Conservation (phyloP, 2,888 invertebrate species). For the Cordylochernes scorpioides region DNA sequence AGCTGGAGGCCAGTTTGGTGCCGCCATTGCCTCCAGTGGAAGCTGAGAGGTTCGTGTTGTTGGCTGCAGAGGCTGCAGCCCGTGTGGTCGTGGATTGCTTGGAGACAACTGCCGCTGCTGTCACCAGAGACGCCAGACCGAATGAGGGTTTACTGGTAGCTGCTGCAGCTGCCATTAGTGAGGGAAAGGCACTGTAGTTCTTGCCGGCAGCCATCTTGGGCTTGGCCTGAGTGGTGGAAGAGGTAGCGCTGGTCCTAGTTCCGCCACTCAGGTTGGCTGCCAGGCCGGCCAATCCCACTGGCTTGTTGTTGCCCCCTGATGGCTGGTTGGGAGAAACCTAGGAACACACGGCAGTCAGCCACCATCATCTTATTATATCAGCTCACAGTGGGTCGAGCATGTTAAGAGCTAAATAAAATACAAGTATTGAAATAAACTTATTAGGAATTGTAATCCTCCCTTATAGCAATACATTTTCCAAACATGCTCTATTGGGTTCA, state of each 20-base stretch:
- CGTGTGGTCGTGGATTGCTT: too few species aligned
- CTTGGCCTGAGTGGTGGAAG: constrained; percentile 9
- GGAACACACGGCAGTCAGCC: too few species aligned
- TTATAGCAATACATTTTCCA: too few species aligned
- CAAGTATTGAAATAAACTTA: too few species aligned
- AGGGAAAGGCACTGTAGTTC: constrained; percentile 2
- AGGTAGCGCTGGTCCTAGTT: constrained; percentile 10
- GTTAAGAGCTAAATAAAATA: too few species aligned
- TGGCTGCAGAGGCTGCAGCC: constrained; percentile 2
- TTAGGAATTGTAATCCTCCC: too few species aligned
- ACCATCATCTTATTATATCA: too few species aligned
- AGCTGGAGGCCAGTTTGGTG: constrained; percentile 10
- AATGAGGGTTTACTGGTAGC: not conserved
- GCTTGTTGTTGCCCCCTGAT: too few species aligned
- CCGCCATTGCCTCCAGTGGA: constrained; percentile 1
- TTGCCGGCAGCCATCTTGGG: constrained; percentile 3
- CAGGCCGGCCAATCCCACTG: constrained; percentile 21
- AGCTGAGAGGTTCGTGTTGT: constrained; percentile 1
- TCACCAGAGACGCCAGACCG: constrained; percentile 1
- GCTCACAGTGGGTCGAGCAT: too few species aligned
- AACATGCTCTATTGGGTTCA: too few species aligned
- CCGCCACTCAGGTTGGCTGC: constrained; percentile 21
- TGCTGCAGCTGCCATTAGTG: constrained; percentile 2
- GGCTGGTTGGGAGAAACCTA: too few species aligned
- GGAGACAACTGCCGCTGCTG: not conserved